A percentile compares a stretch with the other conserved stretches of the same genome.
Evolutionary conservation across 1,140 invertebrate species (phyloP).

Genomic region (Sinella curviseta): DNA sequence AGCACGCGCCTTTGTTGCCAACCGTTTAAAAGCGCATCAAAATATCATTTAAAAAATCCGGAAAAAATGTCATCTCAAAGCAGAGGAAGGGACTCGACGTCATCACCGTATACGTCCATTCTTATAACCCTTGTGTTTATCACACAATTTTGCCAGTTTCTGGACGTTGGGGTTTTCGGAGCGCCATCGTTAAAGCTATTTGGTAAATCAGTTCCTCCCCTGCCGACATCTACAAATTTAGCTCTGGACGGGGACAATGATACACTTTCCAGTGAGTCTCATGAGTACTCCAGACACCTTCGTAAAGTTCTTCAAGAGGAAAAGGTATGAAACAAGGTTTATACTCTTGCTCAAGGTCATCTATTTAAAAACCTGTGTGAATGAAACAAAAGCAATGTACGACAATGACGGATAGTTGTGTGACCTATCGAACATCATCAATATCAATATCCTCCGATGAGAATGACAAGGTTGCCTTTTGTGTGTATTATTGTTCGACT

Average conservation of each 20-base stretch:
- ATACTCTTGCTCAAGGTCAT: not conserved
- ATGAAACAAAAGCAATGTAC: not conserved
- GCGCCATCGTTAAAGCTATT: conserved; percentile 36
- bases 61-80: not conserved
- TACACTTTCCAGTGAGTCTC: conserved; percentile 32
- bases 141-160: not conserved
- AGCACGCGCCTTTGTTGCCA: too few species aligned
- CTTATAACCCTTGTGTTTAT: not conserved
- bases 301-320: conserved; percentile 37
- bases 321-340: conserved; percentile 28
- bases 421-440: not conserved
- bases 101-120: not conserved
- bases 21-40: too few species aligned
- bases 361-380: not conserved
- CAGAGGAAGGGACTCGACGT: not conserved
- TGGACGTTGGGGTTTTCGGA: conserved; percentile 17
- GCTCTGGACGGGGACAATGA: not conserved
- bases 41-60: too few species aligned
- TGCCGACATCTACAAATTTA: not conserved
- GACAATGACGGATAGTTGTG: not conserved
- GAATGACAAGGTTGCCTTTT: not conserved
- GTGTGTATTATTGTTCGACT: too few species aligned
- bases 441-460: too few species aligned
- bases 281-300: conserved; percentile 41
- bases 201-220: conserved; percentile 22